Conservation (phyloP, 2,797 vertebrate species). For the Sternotherus odoratus region DNA sequence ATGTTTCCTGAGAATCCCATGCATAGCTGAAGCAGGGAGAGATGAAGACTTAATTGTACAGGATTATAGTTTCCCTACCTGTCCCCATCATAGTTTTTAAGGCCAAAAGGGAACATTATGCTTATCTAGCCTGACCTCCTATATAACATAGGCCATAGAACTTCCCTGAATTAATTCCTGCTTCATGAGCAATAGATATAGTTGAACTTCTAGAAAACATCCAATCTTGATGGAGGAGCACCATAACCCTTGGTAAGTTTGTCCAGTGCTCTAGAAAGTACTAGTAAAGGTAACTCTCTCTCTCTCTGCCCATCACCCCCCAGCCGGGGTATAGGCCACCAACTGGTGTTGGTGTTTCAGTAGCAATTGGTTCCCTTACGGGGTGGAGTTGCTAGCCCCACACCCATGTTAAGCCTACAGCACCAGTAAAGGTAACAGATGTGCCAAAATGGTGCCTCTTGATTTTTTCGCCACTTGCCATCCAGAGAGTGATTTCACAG, state of each 20-base stretch:
- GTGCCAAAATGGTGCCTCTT: not conserved
- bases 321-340: too few relatives aligned
- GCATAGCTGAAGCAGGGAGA: not conserved
- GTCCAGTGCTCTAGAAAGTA: not conserved
- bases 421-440: too few relatives aligned
- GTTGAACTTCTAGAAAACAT: not conserved
- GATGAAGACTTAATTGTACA: not conserved
- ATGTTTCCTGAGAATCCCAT: not conserved
- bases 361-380: too few relatives aligned
- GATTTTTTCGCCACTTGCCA: not conserved
- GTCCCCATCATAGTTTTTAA: not conserved
- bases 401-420: too few relatives aligned
- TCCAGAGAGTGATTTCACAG: not conserved
- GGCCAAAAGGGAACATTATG: not conserved
- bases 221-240: not conserved
- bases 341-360: too few relatives aligned
- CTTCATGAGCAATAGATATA: not conserved
- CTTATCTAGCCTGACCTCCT: not conserved
- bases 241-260: not conserved
- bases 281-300: not conserved
- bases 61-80: not conserved
- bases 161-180: constrained; percentile 8
- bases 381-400: too few relatives aligned
- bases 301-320: too few relatives aligned
- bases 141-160: not conserved